phyloP scores from a whole-genome alignment of 2,888 invertebrate genomes.

The Halictus ligatus region DNA sequence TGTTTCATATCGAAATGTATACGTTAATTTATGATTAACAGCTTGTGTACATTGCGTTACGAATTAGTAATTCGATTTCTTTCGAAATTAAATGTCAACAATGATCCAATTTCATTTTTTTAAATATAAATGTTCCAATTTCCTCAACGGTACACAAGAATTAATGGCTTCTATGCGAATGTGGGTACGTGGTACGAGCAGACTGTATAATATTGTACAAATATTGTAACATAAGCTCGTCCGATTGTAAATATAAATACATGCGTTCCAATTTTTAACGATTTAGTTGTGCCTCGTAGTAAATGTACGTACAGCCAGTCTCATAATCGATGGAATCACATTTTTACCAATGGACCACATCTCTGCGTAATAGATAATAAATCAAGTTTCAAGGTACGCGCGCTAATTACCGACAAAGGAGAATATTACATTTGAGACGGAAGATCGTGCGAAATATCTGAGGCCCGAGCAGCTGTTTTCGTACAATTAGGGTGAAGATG shows the following conservation, averaged over 20 bases:
- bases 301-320: too few species aligned
- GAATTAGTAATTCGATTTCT: neutral
- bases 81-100: neutral
- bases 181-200: too few species aligned
- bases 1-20: neutral
- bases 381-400: neutral
- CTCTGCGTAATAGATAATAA: neutral
- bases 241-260: too few species aligned
- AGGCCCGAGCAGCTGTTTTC: neutral
- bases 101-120: neutral
- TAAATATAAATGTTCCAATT: neutral
- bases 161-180: too few species aligned
- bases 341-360: too few species aligned
- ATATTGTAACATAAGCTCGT: too few species aligned
- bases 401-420: neutral
- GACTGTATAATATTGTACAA: too few species aligned
- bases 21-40: neutral
- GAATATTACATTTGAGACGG: neutral
- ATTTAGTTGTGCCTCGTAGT: too few species aligned
- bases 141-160: too few species aligned
- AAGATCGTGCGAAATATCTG: neutral
- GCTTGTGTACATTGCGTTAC: neutral
- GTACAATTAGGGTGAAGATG: slow-evolving; percentile 3
- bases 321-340: too few species aligned
- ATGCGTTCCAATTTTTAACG: too few species aligned